Percentiles rank a stretch among this genome's conserved stretches.
Conservation (phyloP, 1,140 invertebrate species). For the Periplaneta americana region DNA sequence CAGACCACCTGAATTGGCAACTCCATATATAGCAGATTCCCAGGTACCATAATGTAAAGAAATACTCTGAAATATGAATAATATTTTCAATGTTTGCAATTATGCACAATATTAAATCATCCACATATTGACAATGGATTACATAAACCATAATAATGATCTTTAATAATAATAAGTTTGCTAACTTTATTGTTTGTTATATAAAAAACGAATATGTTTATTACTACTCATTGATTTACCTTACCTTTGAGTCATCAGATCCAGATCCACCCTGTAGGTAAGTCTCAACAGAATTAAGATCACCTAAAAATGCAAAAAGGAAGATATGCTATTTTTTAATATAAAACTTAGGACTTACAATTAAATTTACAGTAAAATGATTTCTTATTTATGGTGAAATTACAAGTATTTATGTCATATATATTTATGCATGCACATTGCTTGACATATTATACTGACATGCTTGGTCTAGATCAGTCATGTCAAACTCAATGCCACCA, state of each 20-base stretch:
- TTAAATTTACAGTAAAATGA: slow-evolving; percentile 1
- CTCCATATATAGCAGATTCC: slow-evolving; percentile 71
- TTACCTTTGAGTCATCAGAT: not conserved
- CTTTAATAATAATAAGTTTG: too few species aligned
- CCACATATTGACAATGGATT: too few species aligned
- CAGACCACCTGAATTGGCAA: slow-evolving; percentile 58
- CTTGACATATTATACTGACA: too few species aligned
- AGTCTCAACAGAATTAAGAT: slow-evolving; percentile 69
- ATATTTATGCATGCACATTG: too few species aligned
- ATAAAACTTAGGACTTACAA: too few species aligned
- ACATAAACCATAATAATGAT: too few species aligned
- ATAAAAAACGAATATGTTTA: not conserved
- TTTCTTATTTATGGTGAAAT: too few species aligned
- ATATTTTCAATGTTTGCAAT: not conserved
- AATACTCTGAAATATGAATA: slow-evolving; percentile 28
- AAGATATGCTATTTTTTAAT: too few species aligned
- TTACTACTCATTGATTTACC: not conserved
- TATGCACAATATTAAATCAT: not conserved
- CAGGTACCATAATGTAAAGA: slow-evolving; percentile 72
- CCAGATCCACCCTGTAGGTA: slow-evolving; percentile 51
- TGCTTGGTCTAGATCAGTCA: too few species aligned
- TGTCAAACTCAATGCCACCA: too few species aligned
- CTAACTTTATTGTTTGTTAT: too few species aligned
- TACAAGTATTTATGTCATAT: too few species aligned
- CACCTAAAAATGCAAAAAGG: slow-evolving; percentile 52